phyloP scores from a whole-genome alignment of 2,797 vertebrate genomes.

The Enteromius radiatus region DNA sequence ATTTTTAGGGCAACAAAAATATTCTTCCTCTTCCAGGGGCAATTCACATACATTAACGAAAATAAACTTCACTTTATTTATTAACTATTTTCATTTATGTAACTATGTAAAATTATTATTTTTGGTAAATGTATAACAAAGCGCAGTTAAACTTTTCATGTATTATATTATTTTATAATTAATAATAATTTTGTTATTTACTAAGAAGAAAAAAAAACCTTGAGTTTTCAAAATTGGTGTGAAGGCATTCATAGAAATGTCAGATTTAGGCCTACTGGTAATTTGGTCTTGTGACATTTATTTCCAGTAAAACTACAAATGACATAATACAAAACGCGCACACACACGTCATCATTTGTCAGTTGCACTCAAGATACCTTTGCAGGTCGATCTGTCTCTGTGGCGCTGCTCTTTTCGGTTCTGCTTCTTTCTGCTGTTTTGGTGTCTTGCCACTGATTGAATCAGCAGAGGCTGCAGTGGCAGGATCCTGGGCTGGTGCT shows the following conservation, averaged over 20 bases:
- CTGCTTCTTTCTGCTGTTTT: constrained; percentile 87
- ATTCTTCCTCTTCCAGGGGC: too few relatives aligned
- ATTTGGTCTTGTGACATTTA: not conserved
- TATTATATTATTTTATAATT: too few relatives aligned
- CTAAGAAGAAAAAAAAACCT: too few relatives aligned
- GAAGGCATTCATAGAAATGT: not conserved
- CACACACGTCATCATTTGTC: not conserved
- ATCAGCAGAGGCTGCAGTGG: constrained; percentile 79
- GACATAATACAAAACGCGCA: not conserved
- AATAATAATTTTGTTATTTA: too few relatives aligned
- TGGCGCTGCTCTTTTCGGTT: constrained; percentile 88
- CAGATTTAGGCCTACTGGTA: not conserved
- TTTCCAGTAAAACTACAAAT: not conserved
- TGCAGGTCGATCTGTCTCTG: constrained; percentile 98
- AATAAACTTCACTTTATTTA: not conserved
- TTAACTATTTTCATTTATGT: not conserved
- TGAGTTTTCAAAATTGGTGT: not conserved
- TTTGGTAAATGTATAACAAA: not conserved
- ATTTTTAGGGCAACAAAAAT: not conserved
- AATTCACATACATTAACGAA: not conserved
- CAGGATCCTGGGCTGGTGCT: constrained; percentile 79
- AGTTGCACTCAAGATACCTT: constrained; percentile 77
- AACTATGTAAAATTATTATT: not conserved
- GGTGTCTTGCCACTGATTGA: constrained; percentile 92
- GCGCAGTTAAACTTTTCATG: too few relatives aligned